Evolutionary conservation across 1,140 invertebrate species (phyloP).

Genomic region (Archegozetes longisetosus): DNA sequence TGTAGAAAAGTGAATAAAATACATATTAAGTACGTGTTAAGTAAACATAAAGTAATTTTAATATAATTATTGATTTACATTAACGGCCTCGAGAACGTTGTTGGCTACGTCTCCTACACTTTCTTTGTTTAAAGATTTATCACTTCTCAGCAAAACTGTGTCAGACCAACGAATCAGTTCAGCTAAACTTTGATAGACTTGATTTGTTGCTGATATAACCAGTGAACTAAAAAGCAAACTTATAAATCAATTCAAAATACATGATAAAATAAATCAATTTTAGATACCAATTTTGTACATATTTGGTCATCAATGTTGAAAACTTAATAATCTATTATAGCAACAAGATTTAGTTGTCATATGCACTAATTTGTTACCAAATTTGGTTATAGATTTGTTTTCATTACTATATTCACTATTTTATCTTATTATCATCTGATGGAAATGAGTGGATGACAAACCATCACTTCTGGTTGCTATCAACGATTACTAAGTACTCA

Average conservation of each 20-base stretch:
- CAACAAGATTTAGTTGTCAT: background rate
- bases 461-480: too few relatives aligned
- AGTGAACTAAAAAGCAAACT: constrained; percentile 34
- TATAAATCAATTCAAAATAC: background rate
- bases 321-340: constrained; percentile 7
- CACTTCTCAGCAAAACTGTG: constrained; percentile 57
- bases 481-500: too few relatives aligned
- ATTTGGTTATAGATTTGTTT: too few relatives aligned
- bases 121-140: constrained; percentile 40
- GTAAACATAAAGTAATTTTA: too few relatives aligned
- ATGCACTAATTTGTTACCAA: background rate
- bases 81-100: constrained; percentile 56
- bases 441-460: too few relatives aligned
- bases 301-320: constrained; percentile 13
- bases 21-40: too few relatives aligned
- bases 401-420: too few relatives aligned
- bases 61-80: too few relatives aligned
- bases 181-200: constrained; percentile 68
- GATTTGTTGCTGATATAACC: constrained; percentile 56
- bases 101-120: constrained; percentile 60
- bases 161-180: constrained; percentile 75
- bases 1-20: too few relatives aligned
- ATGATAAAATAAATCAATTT: constrained; percentile 9
- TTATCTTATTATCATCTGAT: too few relatives aligned
- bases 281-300: constrained; percentile 9